Percentiles rank a stretch among this genome's conserved stretches.
Evolutionary conservation across 1,140 invertebrate species (phyloP).

Genomic region (Pectinophora gossypiella): DNA sequence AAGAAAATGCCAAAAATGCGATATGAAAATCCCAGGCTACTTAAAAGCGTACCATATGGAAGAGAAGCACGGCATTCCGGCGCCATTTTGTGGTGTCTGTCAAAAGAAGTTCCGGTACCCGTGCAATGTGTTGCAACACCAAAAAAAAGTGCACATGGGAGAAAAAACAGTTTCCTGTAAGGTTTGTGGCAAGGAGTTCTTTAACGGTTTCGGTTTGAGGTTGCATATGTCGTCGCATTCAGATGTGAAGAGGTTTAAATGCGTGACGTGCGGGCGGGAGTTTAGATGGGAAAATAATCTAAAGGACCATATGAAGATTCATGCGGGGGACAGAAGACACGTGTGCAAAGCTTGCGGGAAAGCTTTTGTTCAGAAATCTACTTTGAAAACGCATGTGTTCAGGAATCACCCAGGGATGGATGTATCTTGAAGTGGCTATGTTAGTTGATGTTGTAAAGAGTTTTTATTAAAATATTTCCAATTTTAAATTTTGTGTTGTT

Average conservation of each 20-base stretch:
- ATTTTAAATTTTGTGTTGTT: too few species aligned
- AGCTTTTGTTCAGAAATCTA: slow-evolving; percentile 69
- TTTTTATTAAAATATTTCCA: too few species aligned
- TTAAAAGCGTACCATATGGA: not conserved
- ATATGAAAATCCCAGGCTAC: too few species aligned
- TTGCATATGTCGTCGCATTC: slow-evolving; percentile 82
- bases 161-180: not conserved
- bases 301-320: slow-evolving; percentile 81
- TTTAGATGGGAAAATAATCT: slow-evolving; percentile 82
- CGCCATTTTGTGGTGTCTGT: not conserved
- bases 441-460: too few species aligned
- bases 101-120: not conserved
- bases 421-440: not conserved
- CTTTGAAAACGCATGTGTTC: slow-evolving; percentile 57
- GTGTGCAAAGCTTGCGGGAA: slow-evolving; percentile 71
- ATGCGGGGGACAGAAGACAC: slow-evolving; percentile 74
- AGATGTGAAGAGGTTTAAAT: slow-evolving; percentile 75
- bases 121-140: not conserved
- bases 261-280: slow-evolving; percentile 76
- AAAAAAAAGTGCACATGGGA: not conserved
- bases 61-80: not conserved
- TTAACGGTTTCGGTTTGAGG: slow-evolving; percentile 36
- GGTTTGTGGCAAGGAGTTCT: not conserved
- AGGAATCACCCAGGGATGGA: slow-evolving; percentile 39
- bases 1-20: too few species aligned